Conservation (phyloP, 2,888 invertebrate species). For the Drosophila bunnanda region DNA sequence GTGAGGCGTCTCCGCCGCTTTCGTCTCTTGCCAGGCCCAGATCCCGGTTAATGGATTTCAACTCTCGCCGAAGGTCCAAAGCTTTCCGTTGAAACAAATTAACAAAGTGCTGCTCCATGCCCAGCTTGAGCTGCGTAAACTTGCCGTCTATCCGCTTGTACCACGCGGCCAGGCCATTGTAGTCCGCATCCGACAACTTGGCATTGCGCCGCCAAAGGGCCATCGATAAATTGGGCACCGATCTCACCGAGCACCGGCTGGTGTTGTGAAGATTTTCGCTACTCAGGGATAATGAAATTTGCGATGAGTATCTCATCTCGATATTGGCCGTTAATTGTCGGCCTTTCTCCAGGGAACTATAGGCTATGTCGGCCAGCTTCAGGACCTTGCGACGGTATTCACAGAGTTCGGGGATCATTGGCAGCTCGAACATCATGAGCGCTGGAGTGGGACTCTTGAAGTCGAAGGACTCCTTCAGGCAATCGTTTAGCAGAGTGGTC, state of each 20-base stretch:
- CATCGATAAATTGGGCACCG: conserved; percentile 3
- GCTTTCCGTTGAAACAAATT: conserved; percentile 53
- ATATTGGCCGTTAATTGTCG: background rate
- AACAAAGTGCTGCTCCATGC: conserved; percentile 62
- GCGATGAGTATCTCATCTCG: background rate
- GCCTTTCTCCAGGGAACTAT: conserved; percentile 19
- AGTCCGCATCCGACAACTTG: conserved; percentile 51
- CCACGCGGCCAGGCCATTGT: conserved; percentile 63
- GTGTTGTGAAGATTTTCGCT: background rate
- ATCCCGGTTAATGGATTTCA: conserved; percentile 37
- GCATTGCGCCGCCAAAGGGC: conserved; percentile 3
- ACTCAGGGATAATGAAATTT: background rate
- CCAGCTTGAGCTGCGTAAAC: conserved; percentile 46
- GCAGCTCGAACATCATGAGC: conserved; percentile 66
- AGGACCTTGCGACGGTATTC: conserved; percentile 60
- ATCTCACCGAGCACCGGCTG: background rate
- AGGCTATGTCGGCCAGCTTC: conserved; percentile 60
- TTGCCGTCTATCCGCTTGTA: conserved; percentile 66
- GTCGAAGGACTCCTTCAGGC: conserved; percentile 69
- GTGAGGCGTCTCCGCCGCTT: conserved; percentile 53
- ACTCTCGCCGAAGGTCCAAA: conserved; percentile 50
- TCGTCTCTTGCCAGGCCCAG: conserved; percentile 27
- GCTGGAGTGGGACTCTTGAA: conserved; percentile 42
- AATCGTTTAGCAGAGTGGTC: conserved; percentile 62
- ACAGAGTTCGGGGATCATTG: conserved; percentile 35